These are phyloP conservation scores for Ichneumoninae sp. DNA, from an alignment of 2,888 invertebrate species.

Conservation along the genomic window DNA sequence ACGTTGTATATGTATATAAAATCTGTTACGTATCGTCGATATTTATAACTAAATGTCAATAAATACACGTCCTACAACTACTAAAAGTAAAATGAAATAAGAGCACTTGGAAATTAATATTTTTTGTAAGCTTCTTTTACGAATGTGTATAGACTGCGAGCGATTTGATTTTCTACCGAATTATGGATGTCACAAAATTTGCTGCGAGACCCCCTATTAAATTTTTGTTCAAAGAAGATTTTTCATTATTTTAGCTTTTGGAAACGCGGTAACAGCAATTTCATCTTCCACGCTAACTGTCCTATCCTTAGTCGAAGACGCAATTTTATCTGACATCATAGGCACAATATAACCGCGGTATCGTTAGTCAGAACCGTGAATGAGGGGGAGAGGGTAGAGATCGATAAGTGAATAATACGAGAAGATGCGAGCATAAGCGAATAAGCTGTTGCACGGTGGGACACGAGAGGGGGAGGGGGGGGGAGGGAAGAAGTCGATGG, in stretches of 20 bases:
- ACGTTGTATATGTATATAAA: too few species aligned
- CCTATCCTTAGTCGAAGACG: not conserved
- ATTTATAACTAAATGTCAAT: too few species aligned
- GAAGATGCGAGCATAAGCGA: conserved; percentile 15
- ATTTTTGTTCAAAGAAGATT: too few species aligned
- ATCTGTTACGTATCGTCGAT: too few species aligned
- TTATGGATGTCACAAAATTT: not conserved
- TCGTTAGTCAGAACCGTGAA: conserved; percentile 13
- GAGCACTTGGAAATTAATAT: not conserved
- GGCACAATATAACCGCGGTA: not conserved
- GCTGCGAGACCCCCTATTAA: not conserved
- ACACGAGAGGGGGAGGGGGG: not conserved
- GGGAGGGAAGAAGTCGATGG: not conserved
- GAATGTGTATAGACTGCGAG: not conserved
- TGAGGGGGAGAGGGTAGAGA: conserved; percentile 3
- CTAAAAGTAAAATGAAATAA: not conserved
- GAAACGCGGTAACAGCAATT: not conserved
- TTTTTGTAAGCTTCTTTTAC: not conserved
- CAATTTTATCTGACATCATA: conserved; percentile 13
- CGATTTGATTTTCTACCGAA: not conserved
- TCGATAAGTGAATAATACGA: conserved; percentile 48
- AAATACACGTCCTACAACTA: too few species aligned
- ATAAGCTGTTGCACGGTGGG: conserved; percentile 40
- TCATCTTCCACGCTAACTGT: not conserved
- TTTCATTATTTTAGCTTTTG: not conserved